Conservation (phyloP, 2,888 invertebrate species). For the Villa cingulata region DNA sequence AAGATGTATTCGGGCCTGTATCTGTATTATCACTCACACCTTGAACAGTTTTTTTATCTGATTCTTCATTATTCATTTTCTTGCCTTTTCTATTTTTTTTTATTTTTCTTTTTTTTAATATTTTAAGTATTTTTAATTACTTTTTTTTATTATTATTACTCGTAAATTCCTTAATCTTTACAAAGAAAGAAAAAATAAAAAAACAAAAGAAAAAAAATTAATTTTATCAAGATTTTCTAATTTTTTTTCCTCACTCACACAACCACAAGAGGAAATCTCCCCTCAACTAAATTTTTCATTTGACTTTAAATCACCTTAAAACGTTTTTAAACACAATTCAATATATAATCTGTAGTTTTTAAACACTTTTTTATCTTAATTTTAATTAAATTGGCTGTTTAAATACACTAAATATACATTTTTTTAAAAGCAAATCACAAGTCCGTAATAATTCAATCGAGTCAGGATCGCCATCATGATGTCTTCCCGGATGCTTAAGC, state of each 20-base stretch:
- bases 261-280: background rate
- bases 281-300: background rate
- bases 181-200: no score
- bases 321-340: background rate
- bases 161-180: background rate
- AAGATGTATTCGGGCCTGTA: constrained; percentile 17
- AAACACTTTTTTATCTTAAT: constrained; percentile 1
- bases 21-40: constrained; percentile 23
- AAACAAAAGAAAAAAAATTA: background rate
- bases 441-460: constrained; percentile 24
- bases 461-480: constrained; percentile 50
- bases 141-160: background rate
- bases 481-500: constrained; percentile 38
- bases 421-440: constrained; percentile 5
- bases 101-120: constrained; percentile 9
- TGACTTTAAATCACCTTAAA: background rate
- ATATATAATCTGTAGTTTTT: background rate
- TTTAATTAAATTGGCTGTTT: background rate
- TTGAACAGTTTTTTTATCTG: constrained; percentile 30
- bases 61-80: constrained; percentile 32
- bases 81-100: constrained; percentile 14
- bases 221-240: background rate
- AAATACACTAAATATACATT: constrained; percentile 5
- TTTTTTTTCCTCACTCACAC: constrained; percentile 5
- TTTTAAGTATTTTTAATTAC: constrained; percentile 4